phyloP scores from a whole-genome alignment of 2,113 vertebrate genomes.

The Tangachromis dhanisi region DNA sequence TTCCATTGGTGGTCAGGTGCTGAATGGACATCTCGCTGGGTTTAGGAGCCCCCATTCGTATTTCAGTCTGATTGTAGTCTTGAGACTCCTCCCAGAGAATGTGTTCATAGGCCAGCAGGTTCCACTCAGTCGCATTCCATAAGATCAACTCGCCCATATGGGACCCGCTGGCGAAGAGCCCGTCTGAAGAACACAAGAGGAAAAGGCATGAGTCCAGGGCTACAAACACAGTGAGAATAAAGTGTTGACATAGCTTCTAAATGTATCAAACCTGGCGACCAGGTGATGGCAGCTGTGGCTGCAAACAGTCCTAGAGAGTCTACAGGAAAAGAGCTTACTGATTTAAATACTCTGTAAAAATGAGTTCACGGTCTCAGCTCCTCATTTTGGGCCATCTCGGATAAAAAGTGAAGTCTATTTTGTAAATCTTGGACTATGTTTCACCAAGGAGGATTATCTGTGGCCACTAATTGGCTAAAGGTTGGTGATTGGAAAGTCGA shows the following conservation, averaged over 20 bases:
- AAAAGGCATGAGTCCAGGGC: neutral
- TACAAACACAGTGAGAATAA: neutral
- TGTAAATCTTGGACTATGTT: neutral
- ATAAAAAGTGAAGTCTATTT: neutral
- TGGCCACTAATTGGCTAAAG: neutral
- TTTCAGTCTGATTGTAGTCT: slow-evolving; percentile 74
- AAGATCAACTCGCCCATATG: slow-evolving; percentile 87
- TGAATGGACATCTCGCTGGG: slow-evolving; percentile 85
- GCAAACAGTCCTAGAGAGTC: neutral
- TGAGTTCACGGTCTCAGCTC: neutral
- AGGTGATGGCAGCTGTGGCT: neutral
- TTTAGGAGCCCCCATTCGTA: slow-evolving; percentile 79
- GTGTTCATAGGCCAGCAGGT: slow-evolving; percentile 75
- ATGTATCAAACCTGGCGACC: neutral
- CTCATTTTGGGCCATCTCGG: neutral
- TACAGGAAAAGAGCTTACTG: neutral
- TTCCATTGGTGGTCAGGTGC: slow-evolving; percentile 81
- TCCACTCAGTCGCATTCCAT: slow-evolving; percentile 87
- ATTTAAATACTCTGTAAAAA: neutral
- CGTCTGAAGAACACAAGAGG: slow-evolving; percentile 3
- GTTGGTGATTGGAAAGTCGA: neutral
- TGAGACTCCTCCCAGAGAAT: slow-evolving; percentile 82
- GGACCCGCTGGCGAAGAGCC: slow-evolving; percentile 85
- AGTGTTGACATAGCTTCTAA: neutral
- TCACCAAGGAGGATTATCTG: neutral